Evolutionary conservation across 2,113 vertebrate species (phyloP), one percentile per base, ranked within the genome.

Genomic region (Nasalis larvatus): DNA sequence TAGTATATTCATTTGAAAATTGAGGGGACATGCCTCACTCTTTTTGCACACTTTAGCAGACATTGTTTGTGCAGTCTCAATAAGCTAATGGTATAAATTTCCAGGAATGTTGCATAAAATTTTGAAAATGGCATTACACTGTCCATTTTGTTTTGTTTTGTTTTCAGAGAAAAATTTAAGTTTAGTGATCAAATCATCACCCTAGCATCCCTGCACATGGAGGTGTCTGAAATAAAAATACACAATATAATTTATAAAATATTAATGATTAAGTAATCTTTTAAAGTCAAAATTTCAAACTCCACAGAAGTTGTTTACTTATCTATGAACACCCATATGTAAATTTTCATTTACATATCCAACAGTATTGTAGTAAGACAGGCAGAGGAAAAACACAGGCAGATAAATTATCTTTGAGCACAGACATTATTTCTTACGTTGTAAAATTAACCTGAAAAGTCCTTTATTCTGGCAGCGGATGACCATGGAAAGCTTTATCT

Each of bases 261-360:
- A 97, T 80, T 84, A 89, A 87, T 85, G 89, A 95, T 76, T 86
- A 91, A 82, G 30, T 84, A 86, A 91, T 95, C 69, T 90, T 94
- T 94, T 77, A 94, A 96, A 91, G 66, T 95, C 68, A 96, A 68
- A 35, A 97, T 92, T 94, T 93, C 86, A 71, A 95, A 97, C 83
- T 94, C 85, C 84, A 92, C 84, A 77, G 35, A 97, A 97, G 80
- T 89, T 94, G 68, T 97, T 98, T 95, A 94, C 78, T 95, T 71
- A 87, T 89, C 96, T 96, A 97, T 86, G 52, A 93, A 91, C 42
- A 89, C 80, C 86, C 95, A 83, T 81, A 96, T 82, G 89, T 83
- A 95, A 97, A 88, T 89, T 93, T 91, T 89, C 89, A 96, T 96
- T 95, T 98, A 94, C 80, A 96, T 94, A 94, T 92, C 96, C 93